phyloP scores from a whole-genome alignment of 2,113 vertebrate genomes.

The Syrrhaptes paradoxus region DNA sequence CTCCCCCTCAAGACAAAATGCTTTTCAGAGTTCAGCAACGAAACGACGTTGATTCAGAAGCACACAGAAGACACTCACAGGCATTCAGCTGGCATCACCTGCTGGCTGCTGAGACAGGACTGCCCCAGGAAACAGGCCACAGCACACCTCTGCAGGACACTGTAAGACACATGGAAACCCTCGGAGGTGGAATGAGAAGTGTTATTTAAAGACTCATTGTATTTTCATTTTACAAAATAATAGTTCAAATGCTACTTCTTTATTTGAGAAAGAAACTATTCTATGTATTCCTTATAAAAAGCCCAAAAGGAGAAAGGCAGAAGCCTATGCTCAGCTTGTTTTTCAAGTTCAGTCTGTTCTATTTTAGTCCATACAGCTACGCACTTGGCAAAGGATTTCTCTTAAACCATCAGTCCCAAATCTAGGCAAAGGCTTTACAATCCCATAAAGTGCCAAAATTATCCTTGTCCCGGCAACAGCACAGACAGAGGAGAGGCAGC shows the following conservation, averaged over 20 bases:
- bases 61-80: neutral
- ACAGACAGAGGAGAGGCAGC: neutral
- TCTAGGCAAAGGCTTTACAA: neutral
- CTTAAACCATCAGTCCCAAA: neutral
- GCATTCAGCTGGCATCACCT: neutral
- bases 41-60: neutral
- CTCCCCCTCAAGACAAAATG: neutral
- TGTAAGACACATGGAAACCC: neutral
- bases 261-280: neutral
- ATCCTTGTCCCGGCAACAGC: neutral
- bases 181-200: neutral
- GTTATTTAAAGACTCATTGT: neutral
- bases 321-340: neutral
- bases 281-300: neutral
- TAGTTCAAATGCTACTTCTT: neutral
- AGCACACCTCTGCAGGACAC: neutral
- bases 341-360: neutral
- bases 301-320: neutral
- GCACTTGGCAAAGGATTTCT: neutral
- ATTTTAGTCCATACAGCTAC: neutral
- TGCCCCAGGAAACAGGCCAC: neutral
- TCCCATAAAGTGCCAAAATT: neutral
- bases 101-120: neutral
- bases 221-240: neutral
- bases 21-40: neutral